A percentile compares a stretch with the other conserved stretches of the same genome.
These are phyloP conservation scores for Drosophila kepulauana DNA, from an alignment of 1,140 invertebrate species.

Conservation along the genomic window DNA sequence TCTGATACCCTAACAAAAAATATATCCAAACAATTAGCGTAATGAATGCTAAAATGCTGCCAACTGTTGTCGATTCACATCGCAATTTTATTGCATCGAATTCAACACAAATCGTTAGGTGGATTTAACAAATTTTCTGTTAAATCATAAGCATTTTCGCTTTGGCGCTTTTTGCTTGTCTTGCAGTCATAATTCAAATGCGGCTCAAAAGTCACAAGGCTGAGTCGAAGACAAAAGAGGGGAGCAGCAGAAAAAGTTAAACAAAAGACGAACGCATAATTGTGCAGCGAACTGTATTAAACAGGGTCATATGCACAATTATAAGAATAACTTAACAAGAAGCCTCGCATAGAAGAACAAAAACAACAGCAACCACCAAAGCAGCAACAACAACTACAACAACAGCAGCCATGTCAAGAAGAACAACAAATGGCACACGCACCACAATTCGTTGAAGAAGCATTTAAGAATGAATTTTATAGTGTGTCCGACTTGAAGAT, in stretches of 20 bases:
- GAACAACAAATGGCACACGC: constrained; percentile 17
- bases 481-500: neutral
- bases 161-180: neutral
- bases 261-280: constrained; percentile 59
- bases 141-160: neutral
- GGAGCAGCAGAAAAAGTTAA: constrained; percentile 20
- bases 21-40: neutral
- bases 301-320: constrained; percentile 81
- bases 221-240: constrained; percentile 28
- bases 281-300: constrained; percentile 79
- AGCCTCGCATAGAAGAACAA: constrained; percentile 23
- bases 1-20: neutral
- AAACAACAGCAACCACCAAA: constrained; percentile 12
- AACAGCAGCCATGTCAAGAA: neutral
- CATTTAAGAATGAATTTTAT: neutral
- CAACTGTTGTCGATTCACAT: neutral
- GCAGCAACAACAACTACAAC: neutral
- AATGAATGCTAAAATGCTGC: neutral
- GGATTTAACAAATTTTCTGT: neutral
- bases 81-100: neutral
- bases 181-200: constrained; percentile 27
- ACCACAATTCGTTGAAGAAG: constrained; percentile 15
- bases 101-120: neutral
- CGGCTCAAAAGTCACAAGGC: constrained; percentile 48
- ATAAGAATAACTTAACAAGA: constrained; percentile 74